Evolutionary conservation across 2,888 invertebrate genomes (phyloP), one percentile per base, ranked within the genome.

Genomic region (Acleris cristana): DNA sequence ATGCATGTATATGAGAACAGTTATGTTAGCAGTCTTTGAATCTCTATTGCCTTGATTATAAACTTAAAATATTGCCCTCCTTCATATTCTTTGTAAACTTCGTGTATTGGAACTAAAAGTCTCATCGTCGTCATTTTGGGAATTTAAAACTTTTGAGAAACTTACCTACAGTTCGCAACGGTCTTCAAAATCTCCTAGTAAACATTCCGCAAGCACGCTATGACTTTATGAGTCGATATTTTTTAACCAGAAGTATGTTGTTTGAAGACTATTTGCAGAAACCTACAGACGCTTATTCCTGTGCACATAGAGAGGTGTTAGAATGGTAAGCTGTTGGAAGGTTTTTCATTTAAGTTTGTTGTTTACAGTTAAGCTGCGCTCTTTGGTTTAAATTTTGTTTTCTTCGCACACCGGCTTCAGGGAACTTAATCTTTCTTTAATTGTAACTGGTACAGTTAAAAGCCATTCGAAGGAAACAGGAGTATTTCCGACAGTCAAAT

Each of bases 301-400:
- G 21, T 3, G 26, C 40, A 52, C 56, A 62, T 45, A 61, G 52
- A 52, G 30, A 66, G 62, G 62, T 56, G 66, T 61, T 62, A 57
- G 52, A 62, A 62, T 66, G 52, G 61, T 62, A 57, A 53, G 62
- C 66, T 66, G 61, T 66, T 57, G 57, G 60, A 23, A 30, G 62
- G 52, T 19, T 66, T 53, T 57, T 66, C 62, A 57, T 66, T 66
- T 57, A 66, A 62, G 62, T 66, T 66, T 66, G 66, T 66, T 66
- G 66, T 61, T 61, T 61, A 44, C 34, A 52, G 66, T 66, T 61
- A 65, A 61, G 30, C 51, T 61, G 62, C 23, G 45, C 45, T 61
- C 45, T 23, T 57, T 57, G 52, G 26, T 58, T 66, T 59, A 19
- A 23, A 59, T 49, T 60, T 30, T 61, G 51, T 66, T 66, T 57